Base-by-base conservation (phyloP, 2,113 vertebrate species). In the Scopus umbretta region DNA sequence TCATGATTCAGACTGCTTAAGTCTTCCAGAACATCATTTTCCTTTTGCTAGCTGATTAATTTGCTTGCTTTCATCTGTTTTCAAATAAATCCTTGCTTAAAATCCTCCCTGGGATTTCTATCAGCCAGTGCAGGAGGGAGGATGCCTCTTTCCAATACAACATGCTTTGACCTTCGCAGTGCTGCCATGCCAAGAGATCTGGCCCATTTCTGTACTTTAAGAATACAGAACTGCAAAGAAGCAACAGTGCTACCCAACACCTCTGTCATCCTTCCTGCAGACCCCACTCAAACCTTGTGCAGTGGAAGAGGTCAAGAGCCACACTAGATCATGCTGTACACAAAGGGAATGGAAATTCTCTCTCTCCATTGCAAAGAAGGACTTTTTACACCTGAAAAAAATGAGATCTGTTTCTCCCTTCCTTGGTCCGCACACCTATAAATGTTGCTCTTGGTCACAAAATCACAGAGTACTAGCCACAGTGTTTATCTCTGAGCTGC, bases 1-100 rank as follows among this genome's bases (percentile, higher is more conserved):
- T 86, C 66, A 38, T 18, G 50, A 73, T 73, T 96, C 86, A 86
- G 79, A 87, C 30, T 2, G 10, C 50, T 86, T 71, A 84, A 49
- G 71, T 56, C 91, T 88, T 81, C 56, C 20, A 95, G 71, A 88
- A 90, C 43, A 59, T 72, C 1, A 15, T 75, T 97, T 94, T 67
- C 89, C 56, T 94, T 81, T 72, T 76, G 29, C 71, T 83, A 82
- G 83, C 62, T 93, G 86, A 97, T 95, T 95, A 84, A 96, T 95
- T 92, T 92, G 11, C 80, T 96, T 76, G 55, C 88, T 96, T 96
- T 95, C 93, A 94, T 95, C 86, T 90, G 38, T 89, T 96, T 95
- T 96, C 94, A 96, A 84, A 80, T 84, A 90, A 88, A 94, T 14
- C n/a, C 42, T 90, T 91, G 47, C 61, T 91, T 80, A 66, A 73